phyloP scores from a whole-genome alignment of 2,888 invertebrate species.

The Hypercompe scribonia region DNA sequence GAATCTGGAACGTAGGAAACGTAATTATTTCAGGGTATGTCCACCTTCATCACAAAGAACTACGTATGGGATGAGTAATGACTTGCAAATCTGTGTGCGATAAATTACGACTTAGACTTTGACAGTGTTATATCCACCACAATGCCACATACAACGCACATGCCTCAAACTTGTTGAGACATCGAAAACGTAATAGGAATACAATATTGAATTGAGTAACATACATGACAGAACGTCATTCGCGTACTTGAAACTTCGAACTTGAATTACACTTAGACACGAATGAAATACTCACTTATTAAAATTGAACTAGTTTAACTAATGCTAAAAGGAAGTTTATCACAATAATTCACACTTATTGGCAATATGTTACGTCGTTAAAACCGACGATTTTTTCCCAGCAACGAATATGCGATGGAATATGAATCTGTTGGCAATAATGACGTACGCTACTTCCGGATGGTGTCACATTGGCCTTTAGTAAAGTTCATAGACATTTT shows the following conservation, averaged over 20 bases:
- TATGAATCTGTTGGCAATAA: constrained; percentile 84
- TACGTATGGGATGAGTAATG: constrained; percentile 67
- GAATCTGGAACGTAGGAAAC: constrained; percentile 76
- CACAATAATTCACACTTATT: constrained; percentile 82
- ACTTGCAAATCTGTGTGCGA: constrained; percentile 74
- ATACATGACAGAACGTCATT: constrained; percentile 81
- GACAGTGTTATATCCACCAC: constrained; percentile 52
- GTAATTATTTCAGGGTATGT: constrained; percentile 57
- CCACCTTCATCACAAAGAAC: constrained; percentile 70
- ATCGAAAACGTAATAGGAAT: constrained; percentile 67
- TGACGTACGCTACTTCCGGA: constrained; percentile 85
- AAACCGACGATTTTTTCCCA: constrained; percentile 75
- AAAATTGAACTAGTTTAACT: constrained; percentile 82
- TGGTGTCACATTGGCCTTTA: constrained; percentile 66
- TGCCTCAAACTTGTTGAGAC: constrained; percentile 56
- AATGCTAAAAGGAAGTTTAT: constrained; percentile 80
- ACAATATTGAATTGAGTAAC: constrained; percentile 81
- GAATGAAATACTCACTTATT: constrained; percentile 79
- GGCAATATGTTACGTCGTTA: constrained; percentile 77
- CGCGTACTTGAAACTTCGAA: constrained; percentile 71
- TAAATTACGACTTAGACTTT: constrained; percentile 64
- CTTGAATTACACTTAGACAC: constrained; percentile 57
- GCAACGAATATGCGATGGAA: constrained; percentile 69
- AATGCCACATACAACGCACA: constrained; percentile 50
- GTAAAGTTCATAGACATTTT: constrained; percentile 44